Evolutionary conservation across 2,113 vertebrate species (phyloP).

Genomic region (Pogona vitticeps): DNA sequence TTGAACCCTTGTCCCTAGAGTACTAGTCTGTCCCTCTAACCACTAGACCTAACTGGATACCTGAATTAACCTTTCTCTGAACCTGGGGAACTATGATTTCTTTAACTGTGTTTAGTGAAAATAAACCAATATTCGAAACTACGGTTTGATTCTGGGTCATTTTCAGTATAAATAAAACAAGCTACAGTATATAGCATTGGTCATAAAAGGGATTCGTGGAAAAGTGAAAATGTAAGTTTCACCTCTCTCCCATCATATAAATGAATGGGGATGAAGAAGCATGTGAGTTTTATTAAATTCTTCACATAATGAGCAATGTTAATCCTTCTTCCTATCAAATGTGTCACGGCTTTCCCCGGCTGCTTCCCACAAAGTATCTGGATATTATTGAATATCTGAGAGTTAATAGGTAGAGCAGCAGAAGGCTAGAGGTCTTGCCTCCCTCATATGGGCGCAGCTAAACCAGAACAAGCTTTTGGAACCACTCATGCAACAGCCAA

Average conservation of each 20-base stretch:
- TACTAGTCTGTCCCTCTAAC: too few species aligned
- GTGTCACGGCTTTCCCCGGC: background rate
- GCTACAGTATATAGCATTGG: too few species aligned
- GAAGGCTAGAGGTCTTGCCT: slow-evolving; percentile 6
- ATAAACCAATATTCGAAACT: background rate
- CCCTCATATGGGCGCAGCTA: slow-evolving; percentile 60
- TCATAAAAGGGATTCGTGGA: background rate
- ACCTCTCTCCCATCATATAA: background rate
- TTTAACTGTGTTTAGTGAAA: background rate
- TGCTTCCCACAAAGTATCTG: background rate
- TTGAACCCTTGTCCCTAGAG: too few species aligned
- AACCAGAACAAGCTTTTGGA: slow-evolving; percentile 56
- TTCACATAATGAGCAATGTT: background rate
- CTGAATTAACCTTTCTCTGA: background rate
- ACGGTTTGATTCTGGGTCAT: background rate
- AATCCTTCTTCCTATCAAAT: background rate
- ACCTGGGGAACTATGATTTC: background rate
- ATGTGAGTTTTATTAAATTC: background rate
- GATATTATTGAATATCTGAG: slow-evolving; percentile 17
- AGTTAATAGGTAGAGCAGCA: background rate
- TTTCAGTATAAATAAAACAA: background rate
- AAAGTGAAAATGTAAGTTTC: background rate
- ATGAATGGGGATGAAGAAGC: background rate
- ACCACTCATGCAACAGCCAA: slow-evolving; percentile 61
- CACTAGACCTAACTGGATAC: too few species aligned